A percentile compares a stretch with the other conserved stretches of the same genome.
phyloP scores from a whole-genome alignment of 1,140 invertebrate genomes.

The Camponotus vicinus region DNA sequence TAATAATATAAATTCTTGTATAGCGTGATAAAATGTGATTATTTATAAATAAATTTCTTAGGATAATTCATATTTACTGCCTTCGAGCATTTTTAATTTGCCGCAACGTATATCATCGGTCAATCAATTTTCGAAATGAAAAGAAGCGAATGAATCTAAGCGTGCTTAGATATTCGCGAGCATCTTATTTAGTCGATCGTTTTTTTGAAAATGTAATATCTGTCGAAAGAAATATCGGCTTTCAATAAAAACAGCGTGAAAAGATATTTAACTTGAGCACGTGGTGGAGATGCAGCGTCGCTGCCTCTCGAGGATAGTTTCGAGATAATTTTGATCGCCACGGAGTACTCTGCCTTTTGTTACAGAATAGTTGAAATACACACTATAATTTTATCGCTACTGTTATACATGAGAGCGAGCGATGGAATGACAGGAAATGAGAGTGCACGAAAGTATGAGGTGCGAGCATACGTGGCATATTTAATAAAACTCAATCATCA shows the following conservation, averaged over 20 bases:
- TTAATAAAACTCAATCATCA: slow-evolving; percentile 71
- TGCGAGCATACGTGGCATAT: slow-evolving; percentile 70
- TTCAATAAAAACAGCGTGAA: background rate
- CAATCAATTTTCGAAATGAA: background rate
- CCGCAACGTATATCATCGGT: slow-evolving; percentile 6
- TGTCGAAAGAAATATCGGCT: background rate
- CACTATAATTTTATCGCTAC: slow-evolving; percentile 74
- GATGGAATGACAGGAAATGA: slow-evolving; percentile 67
- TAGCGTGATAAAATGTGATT: slow-evolving; percentile 77
- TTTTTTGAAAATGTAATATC: background rate
- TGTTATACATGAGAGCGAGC: slow-evolving; percentile 68
- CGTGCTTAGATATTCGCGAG: background rate
- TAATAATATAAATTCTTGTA: slow-evolving; percentile 72
- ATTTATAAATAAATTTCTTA: slow-evolving; percentile 79
- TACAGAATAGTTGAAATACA: slow-evolving; percentile 73
- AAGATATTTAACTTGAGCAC: slow-evolving; percentile 32
- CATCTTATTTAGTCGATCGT: background rate
- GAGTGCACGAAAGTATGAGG: slow-evolving; percentile 64
- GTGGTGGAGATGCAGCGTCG: background rate
- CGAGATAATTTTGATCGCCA: slow-evolving; percentile 40
- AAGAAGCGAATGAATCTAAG: background rate
- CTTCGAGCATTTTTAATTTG: slow-evolving; percentile 75
- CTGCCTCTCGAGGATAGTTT: slow-evolving; percentile 53
- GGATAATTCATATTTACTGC: slow-evolving; percentile 73
- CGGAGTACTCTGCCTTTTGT: slow-evolving; percentile 70